Conservation (phyloP, 2,797 vertebrate species). For the Jordanella pulchra region DNA sequence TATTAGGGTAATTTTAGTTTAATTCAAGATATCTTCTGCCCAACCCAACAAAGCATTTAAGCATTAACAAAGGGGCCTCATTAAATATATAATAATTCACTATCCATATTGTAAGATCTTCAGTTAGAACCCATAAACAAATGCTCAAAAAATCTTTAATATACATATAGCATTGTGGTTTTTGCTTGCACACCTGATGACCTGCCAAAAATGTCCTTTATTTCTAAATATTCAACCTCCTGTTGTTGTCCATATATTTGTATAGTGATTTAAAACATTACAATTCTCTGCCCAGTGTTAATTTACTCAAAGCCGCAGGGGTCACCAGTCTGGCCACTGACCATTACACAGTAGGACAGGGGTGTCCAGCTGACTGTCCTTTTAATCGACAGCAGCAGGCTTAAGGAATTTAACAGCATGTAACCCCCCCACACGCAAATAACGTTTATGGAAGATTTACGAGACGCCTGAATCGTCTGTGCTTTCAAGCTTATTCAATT, state of each 20-base stretch:
- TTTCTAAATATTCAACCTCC: conserved; percentile 59
- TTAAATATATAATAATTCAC: conserved; percentile 24
- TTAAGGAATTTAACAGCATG: conserved; percentile 85
- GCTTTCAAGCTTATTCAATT: conserved; percentile 81
- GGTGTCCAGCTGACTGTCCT: conserved; percentile 86
- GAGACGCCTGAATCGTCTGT: conserved; percentile 73
- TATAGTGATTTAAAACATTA: conserved; percentile 77
- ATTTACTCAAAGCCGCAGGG: conserved; percentile 84
- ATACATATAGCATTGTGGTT: conserved; percentile 42
- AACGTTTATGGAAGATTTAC: conserved; percentile 85
- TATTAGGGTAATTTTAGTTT: conserved; percentile 67
- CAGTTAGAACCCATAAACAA: conserved; percentile 43
- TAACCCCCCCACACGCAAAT: conserved; percentile 68
- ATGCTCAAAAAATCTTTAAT: conserved; percentile 38
- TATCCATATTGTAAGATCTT: conserved; percentile 30
- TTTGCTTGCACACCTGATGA: conserved; percentile 49
- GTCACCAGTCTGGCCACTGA: conserved; percentile 81
- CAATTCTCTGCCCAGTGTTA: conserved; percentile 78
- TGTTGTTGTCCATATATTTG: conserved; percentile 66
- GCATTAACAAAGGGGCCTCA: conserved; percentile 24
- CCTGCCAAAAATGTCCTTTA: conserved; percentile 26
- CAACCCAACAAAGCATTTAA: conserved; percentile 36
- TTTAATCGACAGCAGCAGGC: conserved; percentile 87
- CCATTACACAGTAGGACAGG: conserved; percentile 85
- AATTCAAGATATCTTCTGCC: conserved; percentile 44